Percentiles rank a stretch among this genome's conserved stretches.
These are phyloP conservation scores for Brachionus paranguensis DNA, from an alignment of 1,140 invertebrate genomes.

Conservation along the genomic window DNA sequence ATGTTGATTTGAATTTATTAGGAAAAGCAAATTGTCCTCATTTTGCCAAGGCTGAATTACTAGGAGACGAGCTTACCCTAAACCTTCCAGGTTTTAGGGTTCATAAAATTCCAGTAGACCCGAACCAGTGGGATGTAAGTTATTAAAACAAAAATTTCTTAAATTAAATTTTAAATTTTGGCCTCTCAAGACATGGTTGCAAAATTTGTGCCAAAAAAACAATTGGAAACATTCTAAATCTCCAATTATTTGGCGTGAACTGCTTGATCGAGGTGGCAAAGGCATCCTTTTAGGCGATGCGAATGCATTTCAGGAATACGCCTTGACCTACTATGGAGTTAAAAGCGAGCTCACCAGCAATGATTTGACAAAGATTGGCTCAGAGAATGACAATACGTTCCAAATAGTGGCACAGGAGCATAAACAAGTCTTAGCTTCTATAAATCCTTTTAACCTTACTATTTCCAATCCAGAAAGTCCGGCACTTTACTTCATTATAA, in stretches of 20 bases:
- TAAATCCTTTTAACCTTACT: background rate
- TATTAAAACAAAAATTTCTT: background rate
- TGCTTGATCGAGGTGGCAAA: conserved; percentile 55
- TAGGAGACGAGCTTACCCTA: conserved; percentile 49
- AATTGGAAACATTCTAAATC: conserved; percentile 51
- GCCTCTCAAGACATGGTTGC: conserved; percentile 48
- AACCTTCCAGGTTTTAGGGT: conserved; percentile 52
- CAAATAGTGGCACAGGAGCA: background rate
- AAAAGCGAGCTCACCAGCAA: conserved; percentile 48
- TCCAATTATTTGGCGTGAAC: conserved; percentile 55
- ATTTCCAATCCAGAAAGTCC: conserved; percentile 29
- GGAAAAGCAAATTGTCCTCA: conserved; percentile 54
- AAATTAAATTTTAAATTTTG: conserved; percentile 24
- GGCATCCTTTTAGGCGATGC: conserved; percentile 55
- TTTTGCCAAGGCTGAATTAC: conserved; percentile 51
- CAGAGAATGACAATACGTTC: background rate
- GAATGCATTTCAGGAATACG: conserved; percentile 56
- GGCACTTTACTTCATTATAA: conserved; percentile 13
- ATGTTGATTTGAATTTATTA: conserved; percentile 40
- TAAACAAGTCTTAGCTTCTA: background rate
- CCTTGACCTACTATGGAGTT: conserved; percentile 51
- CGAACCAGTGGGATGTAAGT: conserved; percentile 42
- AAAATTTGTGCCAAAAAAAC: conserved; percentile 45
- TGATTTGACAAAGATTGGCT: conserved; percentile 46
- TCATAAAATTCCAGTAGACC: conserved; percentile 51